Evolutionary conservation across 1,140 invertebrate genomes (phyloP).

Genomic region (Paracyclopina nana): DNA sequence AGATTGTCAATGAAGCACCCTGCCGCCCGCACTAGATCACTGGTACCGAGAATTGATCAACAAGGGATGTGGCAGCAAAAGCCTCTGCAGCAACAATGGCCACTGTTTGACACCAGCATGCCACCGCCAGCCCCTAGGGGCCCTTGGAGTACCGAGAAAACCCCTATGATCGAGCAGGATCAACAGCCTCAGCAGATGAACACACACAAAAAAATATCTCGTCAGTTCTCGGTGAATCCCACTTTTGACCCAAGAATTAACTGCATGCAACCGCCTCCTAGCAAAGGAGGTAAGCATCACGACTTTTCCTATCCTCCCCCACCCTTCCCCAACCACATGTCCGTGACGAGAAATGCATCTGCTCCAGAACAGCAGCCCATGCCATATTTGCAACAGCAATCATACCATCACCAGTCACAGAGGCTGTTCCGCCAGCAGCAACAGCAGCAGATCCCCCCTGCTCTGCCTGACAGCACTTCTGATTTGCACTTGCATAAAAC

Average conservation of each 20-base stretch:
- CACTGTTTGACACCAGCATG: conserved; percentile 14
- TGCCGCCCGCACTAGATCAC: too few species aligned
- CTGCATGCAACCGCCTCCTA: too few species aligned
- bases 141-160: conserved; percentile 4
- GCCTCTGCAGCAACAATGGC: too few species aligned
- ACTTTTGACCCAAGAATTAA: conserved; percentile 20
- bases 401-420: conserved; percentile 17
- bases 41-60: too few species aligned
- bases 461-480: conserved; percentile 23
- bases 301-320: conserved; percentile 1
- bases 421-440: conserved; percentile 18
- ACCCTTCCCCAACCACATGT: conserved; percentile 12
- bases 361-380: conserved; percentile 44
- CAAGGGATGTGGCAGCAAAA: too few species aligned
- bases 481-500: conserved; percentile 25
- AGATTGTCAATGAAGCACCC: too few species aligned
- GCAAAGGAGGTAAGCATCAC: too few species aligned
- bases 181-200: conserved; percentile 12
- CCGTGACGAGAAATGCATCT: conserved; percentile 49
- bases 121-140: conserved; percentile 15
- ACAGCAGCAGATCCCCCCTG: conserved; percentile 18
- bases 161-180: conserved; percentile 15
- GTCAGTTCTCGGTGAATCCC: conserved; percentile 20
- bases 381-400: conserved; percentile 24
- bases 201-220: not conserved